Evolutionary conservation across 1,140 invertebrate genomes (phyloP).

Genomic region (Cyrtorhinus lividipennis): DNA sequence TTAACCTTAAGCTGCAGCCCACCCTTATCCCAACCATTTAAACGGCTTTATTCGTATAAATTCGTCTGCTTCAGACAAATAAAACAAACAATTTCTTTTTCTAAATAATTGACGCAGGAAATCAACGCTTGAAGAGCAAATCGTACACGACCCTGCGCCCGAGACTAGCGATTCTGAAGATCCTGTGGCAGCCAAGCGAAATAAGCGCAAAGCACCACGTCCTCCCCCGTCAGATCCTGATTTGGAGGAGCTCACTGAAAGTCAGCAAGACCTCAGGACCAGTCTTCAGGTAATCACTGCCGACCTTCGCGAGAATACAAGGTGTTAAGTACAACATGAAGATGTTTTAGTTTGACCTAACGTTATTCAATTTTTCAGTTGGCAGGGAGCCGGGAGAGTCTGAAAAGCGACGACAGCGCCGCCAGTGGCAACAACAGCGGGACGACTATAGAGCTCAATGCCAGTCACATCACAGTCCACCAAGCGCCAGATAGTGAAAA

Average conservation of each 20-base stretch:
- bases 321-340: too few relatives aligned
- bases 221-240: conserved; percentile 34
- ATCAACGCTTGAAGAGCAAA: conserved; percentile 18
- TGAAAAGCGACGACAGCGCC: neutral
- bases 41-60: too few relatives aligned
- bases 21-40: too few relatives aligned
- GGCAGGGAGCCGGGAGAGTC: neutral
- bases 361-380: neutral
- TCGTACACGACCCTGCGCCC: conserved; percentile 18
- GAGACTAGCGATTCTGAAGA: conserved; percentile 19
- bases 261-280: neutral
- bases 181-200: conserved; percentile 36
- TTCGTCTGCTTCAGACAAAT: too few relatives aligned
- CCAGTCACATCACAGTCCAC: conserved; percentile 58
- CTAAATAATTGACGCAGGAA: neutral
- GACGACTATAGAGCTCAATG: conserved; percentile 47
- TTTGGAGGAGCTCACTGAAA: neutral
- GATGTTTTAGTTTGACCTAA: too few relatives aligned
- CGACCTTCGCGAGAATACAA: too few relatives aligned
- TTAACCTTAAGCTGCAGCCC: too few relatives aligned
- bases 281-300: neutral
- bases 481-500: conserved; percentile 44
- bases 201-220: conserved; percentile 55
- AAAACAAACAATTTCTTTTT: neutral
- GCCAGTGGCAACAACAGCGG: neutral